A percentile compares a stretch with the other conserved stretches of the same genome.
Evolutionary conservation across 2,113 vertebrate genomes (phyloP).

Genomic region (Cololabis saira): DNA sequence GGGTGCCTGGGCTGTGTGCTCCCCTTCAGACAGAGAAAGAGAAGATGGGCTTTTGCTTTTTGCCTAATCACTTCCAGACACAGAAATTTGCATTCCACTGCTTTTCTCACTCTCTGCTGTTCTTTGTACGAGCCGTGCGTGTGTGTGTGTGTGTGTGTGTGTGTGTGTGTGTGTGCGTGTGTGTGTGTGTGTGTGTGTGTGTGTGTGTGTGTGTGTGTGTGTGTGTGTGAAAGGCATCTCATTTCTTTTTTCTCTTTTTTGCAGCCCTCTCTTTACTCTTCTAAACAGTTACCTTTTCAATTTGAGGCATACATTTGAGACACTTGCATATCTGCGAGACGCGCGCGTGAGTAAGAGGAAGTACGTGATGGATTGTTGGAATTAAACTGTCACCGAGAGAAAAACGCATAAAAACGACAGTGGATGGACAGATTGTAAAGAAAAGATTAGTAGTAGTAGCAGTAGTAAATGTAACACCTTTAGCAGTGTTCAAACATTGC

Average conservation of each 20-base stretch:
- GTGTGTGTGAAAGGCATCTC: constrained; percentile 12
- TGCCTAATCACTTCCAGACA: constrained; percentile 75
- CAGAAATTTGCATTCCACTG: constrained; percentile 65
- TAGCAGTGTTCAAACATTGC: no score
- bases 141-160: background rate
- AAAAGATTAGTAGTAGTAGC: no score
- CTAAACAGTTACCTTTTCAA: constrained; percentile 54
- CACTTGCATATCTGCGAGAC: constrained; percentile 19
- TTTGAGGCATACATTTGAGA: constrained; percentile 54
- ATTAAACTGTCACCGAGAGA: constrained; percentile 65
- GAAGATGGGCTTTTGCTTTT: constrained; percentile 65
- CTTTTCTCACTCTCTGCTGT: constrained; percentile 14
- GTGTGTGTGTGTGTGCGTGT: background rate
- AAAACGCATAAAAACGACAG: constrained; percentile 21
- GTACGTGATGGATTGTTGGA: constrained; percentile 67
- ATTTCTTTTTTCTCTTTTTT: constrained; percentile 1
- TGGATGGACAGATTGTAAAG: constrained; percentile 37
- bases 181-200: background rate
- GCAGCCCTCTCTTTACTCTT: background rate
- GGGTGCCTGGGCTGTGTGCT: constrained; percentile 33
- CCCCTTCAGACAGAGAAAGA: constrained; percentile 54
- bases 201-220: background rate
- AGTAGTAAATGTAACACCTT: no score
- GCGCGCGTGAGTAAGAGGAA: constrained; percentile 45
- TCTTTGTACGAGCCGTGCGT: background rate